Evolutionary conservation across 2,797 vertebrate species (phyloP), one percentile per base, ranked within the genome.

Genomic region (Microctenopoma steveboyesi): DNA sequence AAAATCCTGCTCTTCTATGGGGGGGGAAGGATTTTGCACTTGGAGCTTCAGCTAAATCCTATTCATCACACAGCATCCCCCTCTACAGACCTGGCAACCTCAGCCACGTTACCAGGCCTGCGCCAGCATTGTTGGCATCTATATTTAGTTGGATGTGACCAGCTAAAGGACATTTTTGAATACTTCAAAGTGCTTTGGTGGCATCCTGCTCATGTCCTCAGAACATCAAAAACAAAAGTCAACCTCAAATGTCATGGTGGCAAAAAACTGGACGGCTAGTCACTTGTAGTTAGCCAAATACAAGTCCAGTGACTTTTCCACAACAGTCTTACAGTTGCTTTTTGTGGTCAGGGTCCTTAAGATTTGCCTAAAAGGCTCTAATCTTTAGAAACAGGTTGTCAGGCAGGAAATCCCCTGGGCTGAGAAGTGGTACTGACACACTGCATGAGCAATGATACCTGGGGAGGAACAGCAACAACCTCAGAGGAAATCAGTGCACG

Each of bases 1-100:
- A 85, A 87, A 89, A 87, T 83, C 85, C 86, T 70, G 67, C 87
- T 86, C 83, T 79, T 89, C 76, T 76, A 76, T 67, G 18, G 33
- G 18, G 33, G 58, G 42, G 74, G 67, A 37, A 33, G 80, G 79
- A 72, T 81, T 82, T 88, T 73, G 68, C 73, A 85, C 74, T 78
- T 67, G 0, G 74, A 79, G 85, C 71, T 68, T 84, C 78, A 46
- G 82, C 70, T 86, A 86, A 92, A 91, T 90, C 88, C 85, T 82
- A 88, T 91, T 92, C 85, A 88, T 86, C 88, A 86, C 77, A 76
- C 89, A 89, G 86, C 87, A 86, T 78, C 85, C 61, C 67, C 82
- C 85, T 88, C 82, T 47, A 71, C 84, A 90, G 86, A 91, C 76
- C 86, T 91, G 90, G 86, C 88, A 92, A 89, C 86, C 83, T 67